Base-by-base conservation (phyloP, 2,797 vertebrate genomes). In the Hozukius guyotensis region DNA sequence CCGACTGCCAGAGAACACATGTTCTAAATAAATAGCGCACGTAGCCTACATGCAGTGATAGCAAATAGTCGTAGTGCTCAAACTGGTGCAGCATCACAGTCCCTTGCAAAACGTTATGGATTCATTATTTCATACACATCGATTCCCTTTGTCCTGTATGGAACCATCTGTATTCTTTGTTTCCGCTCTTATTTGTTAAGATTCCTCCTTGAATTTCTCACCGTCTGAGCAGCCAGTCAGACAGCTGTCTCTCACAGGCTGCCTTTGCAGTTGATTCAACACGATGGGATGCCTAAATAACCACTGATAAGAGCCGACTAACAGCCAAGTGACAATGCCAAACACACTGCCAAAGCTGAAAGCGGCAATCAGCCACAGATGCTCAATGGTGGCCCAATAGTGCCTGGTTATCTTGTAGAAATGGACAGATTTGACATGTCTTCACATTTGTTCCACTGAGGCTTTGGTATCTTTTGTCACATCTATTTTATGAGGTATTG, bases 251-350 rank as follows among this genome's bases (percentile, higher is more conserved):
- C 16, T 83, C 64, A 49, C 64, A 65, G 57, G 36, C 63, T 25
- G 9, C 64, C 38, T 64, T 32, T 64, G 80, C 72, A 55, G 34
- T 57, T 74, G 78, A 77, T 72, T 80, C 78, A 81, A 78, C 66
- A 71, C 5, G 46, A 82, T 34, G 52, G 57, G 36, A 18, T 68
- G 61, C 75, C 71, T 22, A 76, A 77, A 83, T 57, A 46, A 72
- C 61, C 77, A 53, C 57, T 67, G 86, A 84, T 75, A 71, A 75
- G 68, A 59, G 36, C 42, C 7, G 13, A 67, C 74, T 13, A 5
- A 22, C 25, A 49, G 76, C 70, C 67, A 80, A 16, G 63, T 62
- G 22, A 75, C 77, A 63, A 77, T 57, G 53, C 61, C 69, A 86
- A 73, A 69, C 75, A 7, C 38, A 1, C 57, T 78, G 78, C 78